A percentile compares a stretch with the other conserved stretches of the same genome.
These are phyloP conservation scores for Silurus meridionalis DNA, from an alignment of 2,113 vertebrate species.

Conservation along the genomic window DNA sequence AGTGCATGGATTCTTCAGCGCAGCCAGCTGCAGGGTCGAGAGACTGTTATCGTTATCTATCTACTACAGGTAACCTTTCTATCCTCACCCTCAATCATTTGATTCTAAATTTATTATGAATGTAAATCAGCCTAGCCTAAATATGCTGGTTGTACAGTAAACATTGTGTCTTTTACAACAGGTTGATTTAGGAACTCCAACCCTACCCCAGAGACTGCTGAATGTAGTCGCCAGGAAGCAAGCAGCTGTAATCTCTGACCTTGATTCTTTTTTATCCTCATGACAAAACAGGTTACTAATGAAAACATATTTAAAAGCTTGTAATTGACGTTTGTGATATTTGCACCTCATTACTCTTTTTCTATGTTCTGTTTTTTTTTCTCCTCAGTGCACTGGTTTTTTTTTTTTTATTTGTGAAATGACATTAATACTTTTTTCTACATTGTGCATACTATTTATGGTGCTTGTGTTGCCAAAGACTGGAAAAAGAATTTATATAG, in stretches of 20 bases:
- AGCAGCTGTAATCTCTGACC: conserved; percentile 81
- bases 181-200: conserved; percentile 89
- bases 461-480: conserved; percentile 52
- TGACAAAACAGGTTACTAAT: conserved; percentile 57
- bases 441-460: conserved; percentile 38
- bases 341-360: conserved; percentile 66
- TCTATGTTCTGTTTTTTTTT: conserved; percentile 48
- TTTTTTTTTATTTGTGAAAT: conserved; percentile 49
- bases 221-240: conserved; percentile 77
- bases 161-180: conserved; percentile 54
- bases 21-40: conserved; percentile 71
- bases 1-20: conserved; percentile 93
- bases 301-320: conserved; percentile 60
- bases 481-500: not conserved
- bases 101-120: not conserved
- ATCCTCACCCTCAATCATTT: not conserved
- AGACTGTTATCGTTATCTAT: conserved; percentile 83
- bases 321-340: conserved; percentile 48
- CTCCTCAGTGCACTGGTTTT: conserved; percentile 60
- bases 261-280: conserved; percentile 76
- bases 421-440: conserved; percentile 55
- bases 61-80: conserved; percentile 82
- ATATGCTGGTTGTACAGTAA: not conserved
- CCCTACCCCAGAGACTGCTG: conserved; percentile 77
- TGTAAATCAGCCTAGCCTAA: not conserved